These are phyloP conservation scores for Clavelina lepadiformis DNA, from an alignment of 23 tunicate genomes.

Conservation along the genomic window DNA sequence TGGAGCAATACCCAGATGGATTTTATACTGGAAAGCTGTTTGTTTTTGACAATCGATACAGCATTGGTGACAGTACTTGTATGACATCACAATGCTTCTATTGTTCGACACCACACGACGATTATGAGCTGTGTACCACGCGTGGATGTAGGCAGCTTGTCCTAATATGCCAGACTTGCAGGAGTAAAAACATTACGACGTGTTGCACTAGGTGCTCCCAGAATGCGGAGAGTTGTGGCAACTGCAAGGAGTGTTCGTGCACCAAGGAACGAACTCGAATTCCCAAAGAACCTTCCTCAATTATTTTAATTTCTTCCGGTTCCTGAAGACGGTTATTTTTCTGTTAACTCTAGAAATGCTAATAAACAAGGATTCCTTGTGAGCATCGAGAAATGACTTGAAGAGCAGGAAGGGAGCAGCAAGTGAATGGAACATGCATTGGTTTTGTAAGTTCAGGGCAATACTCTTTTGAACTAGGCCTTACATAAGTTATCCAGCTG, in stretches of 20 bases:
- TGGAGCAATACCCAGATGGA: slow-evolving; percentile 75
- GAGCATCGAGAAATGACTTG: no score
- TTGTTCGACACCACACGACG: slow-evolving; percentile 30
- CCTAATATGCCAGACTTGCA: slow-evolving; percentile 40
- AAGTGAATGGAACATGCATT: no score
- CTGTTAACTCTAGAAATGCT: no score
- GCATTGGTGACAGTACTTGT: slow-evolving; percentile 7
- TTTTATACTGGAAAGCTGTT: slow-evolving; percentile 71
- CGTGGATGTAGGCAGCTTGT: slow-evolving; percentile 55
- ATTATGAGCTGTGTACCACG: slow-evolving; percentile 49
- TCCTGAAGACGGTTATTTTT: no score
- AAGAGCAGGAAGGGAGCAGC: no score
- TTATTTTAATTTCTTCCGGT: no score
- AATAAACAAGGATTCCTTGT: no score
- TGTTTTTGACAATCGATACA: slow-evolving; percentile 78
- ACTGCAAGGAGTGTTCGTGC: slow-evolving; percentile 33
- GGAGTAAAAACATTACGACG: slow-evolving; percentile 11
- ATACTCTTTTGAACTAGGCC: no score
- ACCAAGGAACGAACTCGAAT: slow-evolving; percentile 13
- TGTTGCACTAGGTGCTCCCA: slow-evolving; percentile 36
- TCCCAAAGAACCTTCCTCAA: no score
- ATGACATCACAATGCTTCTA: slow-evolving; percentile 42
- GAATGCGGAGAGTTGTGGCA: not conserved
- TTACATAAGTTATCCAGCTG: no score
- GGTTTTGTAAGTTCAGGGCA: no score